Base-by-base conservation (phyloP, 35 echinoderm and acorn worm genomes). In the Amphiura filiformis region DNA sequence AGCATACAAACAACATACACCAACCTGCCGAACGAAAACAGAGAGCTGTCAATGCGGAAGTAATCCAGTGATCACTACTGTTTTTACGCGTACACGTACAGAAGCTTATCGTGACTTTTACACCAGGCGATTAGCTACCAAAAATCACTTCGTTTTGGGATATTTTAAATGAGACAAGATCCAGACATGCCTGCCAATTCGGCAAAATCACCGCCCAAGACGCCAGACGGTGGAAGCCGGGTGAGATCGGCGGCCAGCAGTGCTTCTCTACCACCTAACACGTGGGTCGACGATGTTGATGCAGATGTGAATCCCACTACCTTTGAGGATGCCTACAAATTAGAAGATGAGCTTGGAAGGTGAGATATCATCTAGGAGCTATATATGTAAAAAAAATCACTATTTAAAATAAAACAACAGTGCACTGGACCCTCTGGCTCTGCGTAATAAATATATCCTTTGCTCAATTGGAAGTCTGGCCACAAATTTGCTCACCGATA, bases 311-410 rank as follows among this genome's bases (percentile, higher is more conserved):
- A 70, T 70, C 61, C 61, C 9, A 70, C 61, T 30, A 70, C 61
- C 15, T 70, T 70, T n/a, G 61, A 70, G 28, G 61, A 70, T 70
- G 61, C 61, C 61, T 70, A 70, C 61, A 70, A 18, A 70, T 70
- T 70, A 23, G 61, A 23, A 30, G 61, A 11, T 2, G 61, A 70
- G 26, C 26, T 11, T 23, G 44, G 61, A 1, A 70, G 61, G 61
- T 70, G 28, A 17, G 41, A 17, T 47, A 47, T 47, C n/a, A n/a
- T n/a, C n/a, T n/a, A n/a, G n/a, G n/a, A n/a, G n/a, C n/a, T n/a
- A n/a, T n/a, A n/a, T n/a, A n/a, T n/a, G n/a, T n/a, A n/a, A n/a
- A n/a, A n/a, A n/a, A n/a, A n/a, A n/a, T n/a, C n/a, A n/a, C n/a
- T n/a, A n/a, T n/a, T n/a, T n/a, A n/a, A n/a, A n/a, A n/a, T n/a